These are phyloP conservation scores for Halocaridina rubra DNA, from an alignment of 2,888 invertebrate genomes.

Conservation along the genomic window DNA sequence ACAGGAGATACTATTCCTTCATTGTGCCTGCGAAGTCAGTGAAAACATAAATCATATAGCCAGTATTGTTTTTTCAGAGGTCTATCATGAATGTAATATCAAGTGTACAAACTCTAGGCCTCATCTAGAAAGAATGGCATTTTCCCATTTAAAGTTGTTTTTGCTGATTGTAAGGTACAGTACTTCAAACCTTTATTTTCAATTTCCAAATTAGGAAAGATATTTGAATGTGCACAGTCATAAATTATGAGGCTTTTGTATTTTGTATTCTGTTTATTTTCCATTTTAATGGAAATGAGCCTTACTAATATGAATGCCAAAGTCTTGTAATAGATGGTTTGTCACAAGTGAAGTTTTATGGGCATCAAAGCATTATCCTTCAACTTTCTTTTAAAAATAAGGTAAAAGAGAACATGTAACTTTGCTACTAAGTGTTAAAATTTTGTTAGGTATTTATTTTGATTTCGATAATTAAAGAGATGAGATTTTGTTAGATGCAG, in stretches of 20 bases:
- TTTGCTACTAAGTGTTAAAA: too few species aligned
- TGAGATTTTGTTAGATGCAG: too few species aligned
- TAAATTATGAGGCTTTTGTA: constrained; percentile 49
- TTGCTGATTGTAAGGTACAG: constrained; percentile 51
- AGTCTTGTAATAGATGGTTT: constrained; percentile 35
- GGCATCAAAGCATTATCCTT: constrained; percentile 53
- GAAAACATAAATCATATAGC: constrained; percentile 52
- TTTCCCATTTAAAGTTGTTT: too few species aligned
- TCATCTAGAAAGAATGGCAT: constrained; percentile 33
- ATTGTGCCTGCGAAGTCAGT: constrained; percentile 52
- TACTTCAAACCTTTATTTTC: constrained; percentile 48
- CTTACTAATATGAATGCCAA: constrained; percentile 40
- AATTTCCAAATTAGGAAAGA: constrained; percentile 37
- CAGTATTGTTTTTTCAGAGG: constrained; percentile 51
- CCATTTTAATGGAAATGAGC: constrained; percentile 46
- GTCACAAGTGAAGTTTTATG: constrained; percentile 18
- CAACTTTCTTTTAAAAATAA: neutral
- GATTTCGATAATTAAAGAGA: too few species aligned
- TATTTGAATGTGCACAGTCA: constrained; percentile 48
- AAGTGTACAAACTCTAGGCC: constrained; percentile 53
- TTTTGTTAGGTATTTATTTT: too few species aligned
- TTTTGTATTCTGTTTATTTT: constrained; percentile 44
- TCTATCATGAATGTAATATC: constrained; percentile 46
- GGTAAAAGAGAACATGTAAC: too few species aligned
- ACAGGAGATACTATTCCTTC: constrained; percentile 14